A percentile compares a stretch with the other conserved stretches of the same genome.
Conservation (phyloP, 2,797 vertebrate genomes). For the Denticeps clupeoides region DNA sequence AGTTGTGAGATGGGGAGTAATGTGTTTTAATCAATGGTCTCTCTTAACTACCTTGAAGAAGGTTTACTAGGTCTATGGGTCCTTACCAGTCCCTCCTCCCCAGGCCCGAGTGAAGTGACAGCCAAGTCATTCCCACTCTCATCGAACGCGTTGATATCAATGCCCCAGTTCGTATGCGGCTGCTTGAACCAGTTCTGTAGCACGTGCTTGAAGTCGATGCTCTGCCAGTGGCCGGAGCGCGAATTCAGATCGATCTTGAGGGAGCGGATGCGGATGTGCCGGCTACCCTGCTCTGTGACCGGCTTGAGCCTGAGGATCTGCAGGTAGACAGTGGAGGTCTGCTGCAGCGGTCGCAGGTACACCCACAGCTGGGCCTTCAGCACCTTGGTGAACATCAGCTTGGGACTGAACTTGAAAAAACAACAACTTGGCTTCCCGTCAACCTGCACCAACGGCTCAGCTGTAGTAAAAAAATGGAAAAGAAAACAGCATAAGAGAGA, state of each 20-base stretch:
- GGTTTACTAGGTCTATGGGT: slow-evolving; percentile 57
- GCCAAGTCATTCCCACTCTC: slow-evolving; percentile 93
- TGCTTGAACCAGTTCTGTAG: slow-evolving; percentile 99
- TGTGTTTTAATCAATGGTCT: neutral
- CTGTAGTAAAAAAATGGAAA: slow-evolving; percentile 60
- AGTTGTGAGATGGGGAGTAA: too few relatives aligned
- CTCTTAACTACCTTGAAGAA: neutral
- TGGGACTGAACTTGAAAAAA: slow-evolving; percentile 98
- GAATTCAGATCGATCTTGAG: slow-evolving; percentile 95
- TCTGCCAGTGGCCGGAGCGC: slow-evolving; percentile 90
- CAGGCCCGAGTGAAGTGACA: slow-evolving; percentile 85
- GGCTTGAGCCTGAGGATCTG: slow-evolving; percentile 95
- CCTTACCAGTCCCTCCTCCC: slow-evolving; percentile 96
- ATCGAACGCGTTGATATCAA: slow-evolving; percentile 96
- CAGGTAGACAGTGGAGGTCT: slow-evolving; percentile 91
- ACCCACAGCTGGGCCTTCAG: slow-evolving; percentile 98
- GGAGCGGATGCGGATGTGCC: slow-evolving; percentile 94
- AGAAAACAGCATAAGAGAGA: too few relatives aligned
- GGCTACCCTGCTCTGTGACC: slow-evolving; percentile 82
- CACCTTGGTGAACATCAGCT: slow-evolving; percentile 98
- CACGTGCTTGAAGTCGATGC: slow-evolving; percentile 98
- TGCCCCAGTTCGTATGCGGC: slow-evolving; percentile 97
- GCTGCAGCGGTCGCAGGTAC: slow-evolving; percentile 88
- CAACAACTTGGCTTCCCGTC: slow-evolving; percentile 94
- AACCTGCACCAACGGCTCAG: slow-evolving; percentile 87